phyloP scores from a whole-genome alignment of 1,140 invertebrate species.

The Cardiocondyla obscurior region DNA sequence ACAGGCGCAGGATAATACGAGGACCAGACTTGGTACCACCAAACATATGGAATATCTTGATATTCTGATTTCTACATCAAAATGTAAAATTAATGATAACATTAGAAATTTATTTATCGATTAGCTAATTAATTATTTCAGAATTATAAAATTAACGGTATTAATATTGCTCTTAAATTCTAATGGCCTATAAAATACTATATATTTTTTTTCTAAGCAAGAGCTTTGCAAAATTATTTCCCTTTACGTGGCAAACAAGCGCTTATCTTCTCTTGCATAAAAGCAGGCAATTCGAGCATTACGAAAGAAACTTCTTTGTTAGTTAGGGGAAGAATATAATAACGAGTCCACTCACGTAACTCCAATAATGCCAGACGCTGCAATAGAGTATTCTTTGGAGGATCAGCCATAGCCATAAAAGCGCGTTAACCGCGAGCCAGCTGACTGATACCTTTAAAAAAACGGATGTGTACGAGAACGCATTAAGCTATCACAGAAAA shows the following conservation, averaged over 20 bases:
- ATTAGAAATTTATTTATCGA: neutral
- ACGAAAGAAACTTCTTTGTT: neutral
- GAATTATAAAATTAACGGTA: neutral
- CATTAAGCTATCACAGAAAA: neutral
- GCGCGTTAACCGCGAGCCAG: constrained; percentile 72
- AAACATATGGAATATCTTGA: constrained; percentile 66
- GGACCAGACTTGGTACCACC: constrained; percentile 80
- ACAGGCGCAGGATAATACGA: constrained; percentile 74
- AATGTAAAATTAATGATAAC: neutral
- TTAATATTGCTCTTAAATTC: neutral
- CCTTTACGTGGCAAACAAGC: neutral
- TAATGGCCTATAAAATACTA: neutral
- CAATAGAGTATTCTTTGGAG: constrained; percentile 78
- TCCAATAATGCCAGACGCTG: constrained; percentile 77
- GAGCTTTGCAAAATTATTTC: neutral
- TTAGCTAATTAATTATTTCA: neutral
- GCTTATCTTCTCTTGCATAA: neutral
- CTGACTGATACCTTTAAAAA: constrained; percentile 69
- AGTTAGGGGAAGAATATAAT: constrained; percentile 6
- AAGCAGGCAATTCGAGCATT: neutral
- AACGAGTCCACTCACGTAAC: constrained; percentile 69
- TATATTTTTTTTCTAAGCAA: neutral
- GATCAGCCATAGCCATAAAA: constrained; percentile 79
- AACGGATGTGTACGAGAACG: neutral
- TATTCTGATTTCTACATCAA: constrained; percentile 73